Conservation (phyloP, 2,797 vertebrate species). For the Poeciliopsis infans region DNA sequence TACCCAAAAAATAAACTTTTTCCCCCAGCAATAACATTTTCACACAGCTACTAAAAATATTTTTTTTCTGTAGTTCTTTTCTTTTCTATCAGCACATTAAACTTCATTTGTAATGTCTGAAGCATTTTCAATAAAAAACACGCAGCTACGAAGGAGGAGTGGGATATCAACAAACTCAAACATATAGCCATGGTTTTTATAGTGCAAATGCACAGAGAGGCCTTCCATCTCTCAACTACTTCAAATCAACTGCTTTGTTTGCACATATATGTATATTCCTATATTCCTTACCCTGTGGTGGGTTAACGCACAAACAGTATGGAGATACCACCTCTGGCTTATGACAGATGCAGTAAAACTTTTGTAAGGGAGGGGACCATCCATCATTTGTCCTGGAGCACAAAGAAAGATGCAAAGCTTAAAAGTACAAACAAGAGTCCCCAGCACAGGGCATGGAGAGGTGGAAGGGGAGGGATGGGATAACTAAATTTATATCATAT, state of each 20-base stretch:
- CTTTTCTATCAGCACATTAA: neutral
- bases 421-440: constrained; percentile 76
- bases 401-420: constrained; percentile 60
- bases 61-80: neutral
- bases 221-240: neutral
- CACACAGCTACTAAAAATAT: neutral
- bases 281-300: constrained; percentile 36
- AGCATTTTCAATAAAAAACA: neutral
- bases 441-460: constrained; percentile 43
- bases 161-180: neutral
- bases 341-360: constrained; percentile 76
- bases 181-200: neutral
- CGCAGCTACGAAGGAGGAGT: neutral
- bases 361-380: constrained; percentile 73
- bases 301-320: constrained; percentile 37
- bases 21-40: neutral
- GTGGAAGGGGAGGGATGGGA: constrained; percentile 40
- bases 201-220: neutral
- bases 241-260: constrained; percentile 19
- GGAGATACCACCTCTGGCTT: constrained; percentile 67
- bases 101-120: neutral
- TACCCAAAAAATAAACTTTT: neutral
- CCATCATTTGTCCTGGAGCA: constrained; percentile 71
- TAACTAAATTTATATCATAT: constrained; percentile 85
- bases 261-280: constrained; percentile 3